A percentile compares a stretch with the other conserved stretches of the same genome.
Evolutionary conservation across 2,888 invertebrate species (phyloP).

Genomic region (Octodonta nipae): DNA sequence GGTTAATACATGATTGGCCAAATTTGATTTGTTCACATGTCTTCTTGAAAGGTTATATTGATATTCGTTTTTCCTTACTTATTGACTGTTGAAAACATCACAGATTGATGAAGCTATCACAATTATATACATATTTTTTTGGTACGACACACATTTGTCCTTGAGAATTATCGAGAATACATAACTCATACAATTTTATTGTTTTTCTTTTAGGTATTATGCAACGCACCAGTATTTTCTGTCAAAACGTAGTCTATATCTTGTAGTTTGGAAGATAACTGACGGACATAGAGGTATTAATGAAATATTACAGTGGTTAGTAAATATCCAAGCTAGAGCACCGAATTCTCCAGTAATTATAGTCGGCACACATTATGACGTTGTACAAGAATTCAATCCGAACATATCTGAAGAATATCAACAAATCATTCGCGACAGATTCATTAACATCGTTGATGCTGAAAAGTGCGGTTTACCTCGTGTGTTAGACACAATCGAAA

Average conservation of each 20-base stretch:
- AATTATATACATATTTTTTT: neutral
- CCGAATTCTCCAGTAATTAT: slow-evolving; percentile 94
- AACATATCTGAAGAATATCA: slow-evolving; percentile 68
- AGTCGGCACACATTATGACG: slow-evolving; percentile 91
- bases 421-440: slow-evolving; percentile 70
- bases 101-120: too few species aligned
- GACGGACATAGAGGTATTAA: slow-evolving; percentile 84
- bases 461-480: slow-evolving; percentile 90
- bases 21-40: too few species aligned
- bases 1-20: too few species aligned
- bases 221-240: slow-evolving; percentile 98
- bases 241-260: slow-evolving; percentile 83
- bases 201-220: slow-evolving; percentile 54
- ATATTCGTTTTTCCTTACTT: too few species aligned
- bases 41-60: too few species aligned
- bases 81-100: too few species aligned
- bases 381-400: slow-evolving; percentile 49
- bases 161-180: neutral
- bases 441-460: slow-evolving; percentile 87
- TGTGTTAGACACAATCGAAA: slow-evolving; percentile 84
- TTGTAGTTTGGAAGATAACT: slow-evolving; percentile 88
- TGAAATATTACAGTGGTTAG: slow-evolving; percentile 87
- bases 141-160: too few species aligned
- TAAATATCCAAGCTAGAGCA: slow-evolving; percentile 86
- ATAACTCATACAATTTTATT: neutral